Evolutionary conservation across 2,888 invertebrate species (phyloP), one percentile per base, ranked within the genome.

Genomic region (Drosophila niveifrons): DNA sequence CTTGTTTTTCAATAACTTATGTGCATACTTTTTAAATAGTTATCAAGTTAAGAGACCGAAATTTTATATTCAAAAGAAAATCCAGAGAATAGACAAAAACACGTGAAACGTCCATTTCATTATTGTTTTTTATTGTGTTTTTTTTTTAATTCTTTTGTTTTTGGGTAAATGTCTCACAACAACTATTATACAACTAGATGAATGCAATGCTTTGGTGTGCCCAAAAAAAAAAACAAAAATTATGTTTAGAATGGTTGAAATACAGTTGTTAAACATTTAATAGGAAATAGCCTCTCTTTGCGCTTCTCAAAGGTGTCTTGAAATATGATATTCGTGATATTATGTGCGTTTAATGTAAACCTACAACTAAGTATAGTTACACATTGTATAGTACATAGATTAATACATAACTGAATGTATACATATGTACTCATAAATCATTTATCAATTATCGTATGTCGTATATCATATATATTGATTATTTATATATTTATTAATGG

Each of bases 161-260:
- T 58, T 73, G 73, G 81, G 79, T 83, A 83, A 83, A 83, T 83
- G 67, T 83, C 72, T 85, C 86, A 83, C 83, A 83, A 86, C 83
- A 83, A 83, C 81, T 83, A 83, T 66, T 68, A 67, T 80, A 86
- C 78, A 77, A 71, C 72, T 86, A 85, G 69, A 52, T 53, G 63
- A 41, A 66, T 66, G 56, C 75, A 67, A 76, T 82, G 75, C 62
- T 56, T 66, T 43, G 34, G 41, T 43, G 64, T 77, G 70, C 47
- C 29, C 50, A 48, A 46, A 66, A 50, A n/a, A n/a, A n/a, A n/a
- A n/a, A n/a, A n/a, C n/a, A n/a, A n/a, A 29, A 43, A 11, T 47
- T 15, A 28, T 50, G 50, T 44, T 55, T 29, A 17, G 48, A 68
- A 50, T 52, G 57, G 7, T 39, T 56, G 9, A 50, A 55, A 52